phyloP scores from a whole-genome alignment of 1,140 invertebrate genomes.

The Catajapyx aquilonaris region DNA sequence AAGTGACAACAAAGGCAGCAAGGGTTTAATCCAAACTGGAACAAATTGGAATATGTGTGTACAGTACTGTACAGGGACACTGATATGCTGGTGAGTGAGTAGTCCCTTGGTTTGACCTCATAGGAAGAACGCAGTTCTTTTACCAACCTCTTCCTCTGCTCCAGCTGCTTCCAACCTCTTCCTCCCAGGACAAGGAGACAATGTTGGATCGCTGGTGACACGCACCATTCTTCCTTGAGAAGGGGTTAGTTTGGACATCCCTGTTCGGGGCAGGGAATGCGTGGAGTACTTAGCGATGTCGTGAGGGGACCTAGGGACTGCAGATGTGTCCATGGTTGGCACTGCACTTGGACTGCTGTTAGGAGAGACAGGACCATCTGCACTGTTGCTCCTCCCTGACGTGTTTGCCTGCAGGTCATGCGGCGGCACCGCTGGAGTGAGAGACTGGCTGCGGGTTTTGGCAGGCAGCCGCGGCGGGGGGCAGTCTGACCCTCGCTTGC shows the following conservation, averaged over 20 bases:
- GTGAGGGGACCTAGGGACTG: not conserved
- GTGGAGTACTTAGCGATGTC: conserved; percentile 25
- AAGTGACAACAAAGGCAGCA: too few species aligned
- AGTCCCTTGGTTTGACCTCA: too few species aligned
- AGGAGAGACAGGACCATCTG: conserved; percentile 26
- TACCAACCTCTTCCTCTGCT: too few species aligned
- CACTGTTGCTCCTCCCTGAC: conserved; percentile 31
- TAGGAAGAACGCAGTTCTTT: too few species aligned
- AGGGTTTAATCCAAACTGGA: too few species aligned
- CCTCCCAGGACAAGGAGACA: conserved; percentile 26
- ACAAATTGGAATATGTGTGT: too few species aligned
- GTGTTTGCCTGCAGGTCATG: conserved; percentile 13
- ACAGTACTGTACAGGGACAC: too few species aligned
- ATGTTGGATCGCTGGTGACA: conserved; percentile 31
- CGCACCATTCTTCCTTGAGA: conserved; percentile 19
- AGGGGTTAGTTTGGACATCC: conserved; percentile 16
- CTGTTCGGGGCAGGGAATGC: conserved; percentile 28
- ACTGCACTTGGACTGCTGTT: not conserved
- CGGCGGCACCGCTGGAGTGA: conserved; percentile 30
- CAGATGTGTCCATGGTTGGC: not conserved
- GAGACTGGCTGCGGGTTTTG: conserved; percentile 36
- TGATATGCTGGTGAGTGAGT: too few species aligned
- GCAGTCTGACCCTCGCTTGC: conserved; percentile 24
- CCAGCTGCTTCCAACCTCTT: too few species aligned
- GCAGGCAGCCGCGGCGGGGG: conserved; percentile 33